Conservation (phyloP, 2,113 vertebrate species). For the Platycercus adscitus region DNA sequence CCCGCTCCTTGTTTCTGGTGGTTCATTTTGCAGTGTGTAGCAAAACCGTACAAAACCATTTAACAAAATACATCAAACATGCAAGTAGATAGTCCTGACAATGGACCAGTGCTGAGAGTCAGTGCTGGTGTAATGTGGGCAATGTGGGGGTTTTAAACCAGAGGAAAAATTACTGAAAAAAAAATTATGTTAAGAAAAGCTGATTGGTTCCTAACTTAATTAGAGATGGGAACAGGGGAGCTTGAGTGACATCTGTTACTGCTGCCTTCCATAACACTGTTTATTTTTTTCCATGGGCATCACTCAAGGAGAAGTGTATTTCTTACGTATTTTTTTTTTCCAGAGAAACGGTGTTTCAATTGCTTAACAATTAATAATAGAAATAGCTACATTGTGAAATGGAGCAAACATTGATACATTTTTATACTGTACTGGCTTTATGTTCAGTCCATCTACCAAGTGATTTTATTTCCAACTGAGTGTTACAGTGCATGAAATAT, state of each 20-base stretch:
- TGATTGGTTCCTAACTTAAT: slow-evolving; percentile 33
- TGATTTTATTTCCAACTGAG: not conserved
- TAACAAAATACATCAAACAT: not conserved
- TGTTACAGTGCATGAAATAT: not conserved
- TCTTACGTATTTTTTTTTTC: not conserved
- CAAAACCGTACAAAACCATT: not conserved
- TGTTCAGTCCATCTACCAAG: too few relatives aligned
- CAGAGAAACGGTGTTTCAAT: not conserved
- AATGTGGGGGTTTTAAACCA: not conserved
- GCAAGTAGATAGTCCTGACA: not conserved
- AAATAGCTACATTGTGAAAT: not conserved
- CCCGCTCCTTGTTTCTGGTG: not conserved
- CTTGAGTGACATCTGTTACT: slow-evolving; percentile 25
- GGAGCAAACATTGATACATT: not conserved
- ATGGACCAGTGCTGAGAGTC: not conserved
- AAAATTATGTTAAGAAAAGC: not conserved
- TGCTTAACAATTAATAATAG: not conserved
- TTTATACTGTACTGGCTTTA: not conserved
- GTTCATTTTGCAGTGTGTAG: fast-evolving
- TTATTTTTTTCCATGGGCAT: not conserved
- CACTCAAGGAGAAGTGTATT: not conserved
- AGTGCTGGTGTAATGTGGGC: not conserved
- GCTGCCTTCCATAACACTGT: not conserved
- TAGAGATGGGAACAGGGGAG: slow-evolving; percentile 35
- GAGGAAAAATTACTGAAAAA: not conserved